phyloP scores from a whole-genome alignment of 2,888 invertebrate genomes.

The Autographa pulchrina region DNA sequence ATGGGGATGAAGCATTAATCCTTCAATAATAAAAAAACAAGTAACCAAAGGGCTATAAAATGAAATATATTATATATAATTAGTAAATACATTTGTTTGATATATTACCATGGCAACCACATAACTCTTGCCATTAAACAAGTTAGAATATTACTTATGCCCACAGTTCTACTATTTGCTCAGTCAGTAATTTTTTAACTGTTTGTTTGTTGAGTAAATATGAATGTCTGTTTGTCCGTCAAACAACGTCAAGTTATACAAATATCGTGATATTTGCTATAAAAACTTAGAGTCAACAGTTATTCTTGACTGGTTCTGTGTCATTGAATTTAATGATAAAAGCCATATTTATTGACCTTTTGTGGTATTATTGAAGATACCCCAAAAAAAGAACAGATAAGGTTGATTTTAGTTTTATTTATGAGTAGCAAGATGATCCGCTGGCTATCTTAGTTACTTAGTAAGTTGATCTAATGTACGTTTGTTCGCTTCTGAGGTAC shows the following conservation, averaged over 20 bases:
- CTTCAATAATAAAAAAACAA: too few relatives aligned
- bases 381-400: too few relatives aligned
- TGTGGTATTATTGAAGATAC: too few relatives aligned
- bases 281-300: conserved; percentile 10
- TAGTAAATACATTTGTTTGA: background rate
- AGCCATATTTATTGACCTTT: too few relatives aligned
- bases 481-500: conserved; percentile 27
- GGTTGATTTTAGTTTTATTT: background rate
- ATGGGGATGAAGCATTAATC: too few relatives aligned
- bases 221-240: conserved; percentile 9
- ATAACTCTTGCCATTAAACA: background rate
- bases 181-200: conserved; percentile 5
- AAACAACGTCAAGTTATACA: conserved; percentile 21
- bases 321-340: background rate
- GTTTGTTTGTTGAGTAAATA: conserved; percentile 34
- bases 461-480: too few relatives aligned
- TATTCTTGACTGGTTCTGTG: background rate
- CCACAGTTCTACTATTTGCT: conserved; percentile 17
- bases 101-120: background rate
- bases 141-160: background rate
- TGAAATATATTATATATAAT: background rate
- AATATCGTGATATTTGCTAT: conserved; percentile 14
- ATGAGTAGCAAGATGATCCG: background rate
- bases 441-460: background rate
- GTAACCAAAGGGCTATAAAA: background rate